Percentiles rank a stretch among this genome's conserved stretches.
phyloP scores from a whole-genome alignment of 2,113 vertebrate genomes.

The Lethenteron reissneri region DNA sequence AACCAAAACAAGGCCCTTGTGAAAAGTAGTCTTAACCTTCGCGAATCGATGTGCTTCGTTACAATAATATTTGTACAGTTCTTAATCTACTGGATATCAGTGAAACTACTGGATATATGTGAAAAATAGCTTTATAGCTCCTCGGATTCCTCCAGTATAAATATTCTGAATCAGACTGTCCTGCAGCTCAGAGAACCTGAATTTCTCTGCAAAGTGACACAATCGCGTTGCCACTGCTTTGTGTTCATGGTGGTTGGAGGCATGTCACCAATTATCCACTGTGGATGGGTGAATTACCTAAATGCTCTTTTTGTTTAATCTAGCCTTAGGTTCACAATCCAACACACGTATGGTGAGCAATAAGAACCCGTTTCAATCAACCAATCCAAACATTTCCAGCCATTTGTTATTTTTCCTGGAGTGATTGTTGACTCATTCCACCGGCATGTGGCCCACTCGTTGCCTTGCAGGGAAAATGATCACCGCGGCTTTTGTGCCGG shows the following conservation, averaged over 20 bases:
- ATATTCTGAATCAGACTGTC: too few relatives aligned
- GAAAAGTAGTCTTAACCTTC: neutral
- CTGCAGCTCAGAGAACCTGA: too few relatives aligned
- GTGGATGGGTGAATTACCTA: neutral
- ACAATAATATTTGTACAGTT: neutral
- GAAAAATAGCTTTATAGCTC: neutral
- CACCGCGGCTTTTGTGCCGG: constrained; percentile 77
- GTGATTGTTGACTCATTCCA: neutral
- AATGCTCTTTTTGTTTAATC: neutral
- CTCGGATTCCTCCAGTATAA: neutral
- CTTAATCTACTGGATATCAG: neutral
- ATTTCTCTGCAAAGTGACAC: too few relatives aligned
- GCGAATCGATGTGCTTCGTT: neutral
- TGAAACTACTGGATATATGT: neutral
- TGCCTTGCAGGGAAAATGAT: constrained; percentile 72
- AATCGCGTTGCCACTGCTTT: too few relatives aligned
- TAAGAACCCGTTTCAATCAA: neutral
- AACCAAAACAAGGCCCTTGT: neutral
- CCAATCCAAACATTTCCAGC: neutral
- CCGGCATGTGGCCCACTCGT: neutral
- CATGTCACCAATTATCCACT: neutral
- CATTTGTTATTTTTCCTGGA: neutral
- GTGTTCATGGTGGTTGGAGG: too few relatives aligned
- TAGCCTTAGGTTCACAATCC: neutral
- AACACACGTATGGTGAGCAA: neutral